Percentiles rank a stretch among this genome's conserved stretches.
These are phyloP conservation scores for Nomada goodeniana DNA, from an alignment of 2,888 invertebrate genomes.

Conservation along the genomic window DNA sequence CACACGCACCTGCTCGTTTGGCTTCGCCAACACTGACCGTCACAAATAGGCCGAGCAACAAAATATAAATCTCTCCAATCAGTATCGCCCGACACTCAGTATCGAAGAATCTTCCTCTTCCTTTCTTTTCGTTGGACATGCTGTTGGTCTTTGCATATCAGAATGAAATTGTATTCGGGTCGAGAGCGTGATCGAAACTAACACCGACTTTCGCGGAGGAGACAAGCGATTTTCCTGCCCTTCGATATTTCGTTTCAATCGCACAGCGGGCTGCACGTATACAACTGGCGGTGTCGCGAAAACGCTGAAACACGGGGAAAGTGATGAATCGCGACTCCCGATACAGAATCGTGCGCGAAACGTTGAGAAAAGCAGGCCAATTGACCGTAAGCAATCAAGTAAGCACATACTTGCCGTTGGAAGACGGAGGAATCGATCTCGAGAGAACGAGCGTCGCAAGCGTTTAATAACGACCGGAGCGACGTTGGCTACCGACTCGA, in stretches of 20 bases:
- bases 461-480: constrained; percentile 19
- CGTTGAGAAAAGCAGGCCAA: background rate
- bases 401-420: background rate
- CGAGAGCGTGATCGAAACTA: constrained; percentile 20
- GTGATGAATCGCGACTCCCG: background rate
- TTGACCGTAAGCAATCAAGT: background rate
- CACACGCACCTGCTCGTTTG: constrained; percentile 32
- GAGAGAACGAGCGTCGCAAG: background rate
- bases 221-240: background rate
- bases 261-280: background rate
- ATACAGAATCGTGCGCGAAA: background rate
- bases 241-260: constrained; percentile 25
- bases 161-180: constrained; percentile 9
- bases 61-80: background rate
- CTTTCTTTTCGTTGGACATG: constrained; percentile 45
- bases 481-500: constrained; percentile 38
- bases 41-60: constrained; percentile 26
- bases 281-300: background rate
- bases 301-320: background rate
- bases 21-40: constrained; percentile 13
- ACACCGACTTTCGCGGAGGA: background rate
- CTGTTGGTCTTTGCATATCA: constrained; percentile 49
- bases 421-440: background rate
- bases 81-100: background rate
- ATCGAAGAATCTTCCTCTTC: constrained; percentile 17